Evolutionary conservation across 2,797 vertebrate genomes (phyloP).

Genomic region (Lagorchestes hirsutus): DNA sequence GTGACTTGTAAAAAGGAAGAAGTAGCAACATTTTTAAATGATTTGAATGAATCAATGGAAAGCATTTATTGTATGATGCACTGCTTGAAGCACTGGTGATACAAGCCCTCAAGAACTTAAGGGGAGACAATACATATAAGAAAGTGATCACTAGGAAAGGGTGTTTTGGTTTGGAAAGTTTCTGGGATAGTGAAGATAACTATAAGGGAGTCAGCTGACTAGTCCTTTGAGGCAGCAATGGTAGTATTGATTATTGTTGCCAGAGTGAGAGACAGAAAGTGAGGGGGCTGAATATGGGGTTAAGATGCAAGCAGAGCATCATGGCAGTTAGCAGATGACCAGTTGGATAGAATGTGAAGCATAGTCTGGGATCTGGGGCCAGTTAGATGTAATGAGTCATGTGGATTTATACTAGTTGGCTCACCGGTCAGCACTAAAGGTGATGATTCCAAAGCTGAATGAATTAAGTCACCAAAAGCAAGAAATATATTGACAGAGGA

Average conservation of each 20-base stretch:
- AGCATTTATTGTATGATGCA: neutral
- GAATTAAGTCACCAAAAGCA: neutral
- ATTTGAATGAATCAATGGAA: neutral
- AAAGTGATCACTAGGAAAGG: neutral
- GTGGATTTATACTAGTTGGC: neutral
- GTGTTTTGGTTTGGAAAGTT: neutral
- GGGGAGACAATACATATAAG: neutral
- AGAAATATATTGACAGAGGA: slow-evolving; percentile 3
- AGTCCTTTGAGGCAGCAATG: neutral
- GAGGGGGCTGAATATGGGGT: neutral
- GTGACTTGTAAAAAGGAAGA: neutral
- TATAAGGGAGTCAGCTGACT: neutral
- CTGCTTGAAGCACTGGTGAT: neutral
- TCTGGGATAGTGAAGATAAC: neutral
- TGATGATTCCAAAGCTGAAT: neutral
- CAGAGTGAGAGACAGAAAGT: neutral
- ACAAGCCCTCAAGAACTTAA: neutral
- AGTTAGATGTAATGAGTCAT: neutral
- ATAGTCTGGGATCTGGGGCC: neutral
- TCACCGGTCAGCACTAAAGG: neutral
- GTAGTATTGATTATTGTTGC: neutral
- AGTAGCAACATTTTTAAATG: neutral
- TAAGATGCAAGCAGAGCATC: neutral
- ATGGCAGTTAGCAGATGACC: neutral
- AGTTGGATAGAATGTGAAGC: neutral